phyloP scores from a whole-genome alignment of 2,797 vertebrate species.

The Coccyzus lansbergi region DNA sequence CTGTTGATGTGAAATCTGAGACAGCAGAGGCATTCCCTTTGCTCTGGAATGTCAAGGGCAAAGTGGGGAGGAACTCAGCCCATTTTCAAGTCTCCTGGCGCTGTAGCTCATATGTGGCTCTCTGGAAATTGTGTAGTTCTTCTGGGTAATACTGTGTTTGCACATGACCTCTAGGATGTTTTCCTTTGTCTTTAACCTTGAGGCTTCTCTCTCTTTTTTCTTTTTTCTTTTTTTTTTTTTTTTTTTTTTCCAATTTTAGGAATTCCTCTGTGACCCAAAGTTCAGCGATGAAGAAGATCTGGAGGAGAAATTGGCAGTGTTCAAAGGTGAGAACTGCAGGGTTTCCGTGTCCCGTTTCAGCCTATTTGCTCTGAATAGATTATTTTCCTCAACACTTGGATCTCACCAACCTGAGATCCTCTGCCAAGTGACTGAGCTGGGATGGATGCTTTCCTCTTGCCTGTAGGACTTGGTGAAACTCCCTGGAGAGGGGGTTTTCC shows the following conservation, averaged over 20 bases:
- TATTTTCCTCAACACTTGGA: not conserved
- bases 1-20: not conserved
- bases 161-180: not conserved
- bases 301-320: conserved; percentile 88
- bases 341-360: not conserved
- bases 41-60: not conserved
- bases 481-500: not conserved
- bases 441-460: not conserved
- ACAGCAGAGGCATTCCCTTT: not conserved
- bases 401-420: not conserved
- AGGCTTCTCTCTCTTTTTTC: not conserved
- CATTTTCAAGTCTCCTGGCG: not conserved
- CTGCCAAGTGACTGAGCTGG: not conserved
- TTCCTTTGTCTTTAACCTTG: not conserved
- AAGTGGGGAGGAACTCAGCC: not conserved
- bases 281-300: conserved; percentile 94
- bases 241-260: conserved; percentile 75
- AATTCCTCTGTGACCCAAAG: conserved; percentile 95
- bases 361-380: not conserved
- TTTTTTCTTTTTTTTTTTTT: not conserved
- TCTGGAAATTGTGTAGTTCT: not conserved
- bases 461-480: not conserved
- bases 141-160: not conserved
- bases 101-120: not conserved
- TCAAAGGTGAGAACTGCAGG: conserved; percentile 88